Evolutionary conservation across 53 echinoderm and acorn worm species (phyloP), one percentile per base, ranked within the genome.

Genomic region (Echinometra lucunter): DNA sequence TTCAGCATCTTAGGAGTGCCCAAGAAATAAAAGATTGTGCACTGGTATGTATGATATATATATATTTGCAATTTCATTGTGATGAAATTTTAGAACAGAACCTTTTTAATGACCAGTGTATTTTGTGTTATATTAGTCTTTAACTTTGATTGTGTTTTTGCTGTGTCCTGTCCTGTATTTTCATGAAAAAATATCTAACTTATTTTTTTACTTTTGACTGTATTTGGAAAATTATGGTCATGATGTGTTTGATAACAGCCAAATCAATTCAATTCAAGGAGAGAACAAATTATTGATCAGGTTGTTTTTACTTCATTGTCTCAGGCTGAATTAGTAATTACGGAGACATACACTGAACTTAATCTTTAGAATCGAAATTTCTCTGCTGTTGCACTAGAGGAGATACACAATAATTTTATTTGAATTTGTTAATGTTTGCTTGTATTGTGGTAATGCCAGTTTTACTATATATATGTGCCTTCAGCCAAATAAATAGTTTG

Each of bases 1-100:
- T 89, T 66, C 95, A 97, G 97, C 97, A 97, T 85, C 80, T 82
- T 69, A 80, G 95, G 57, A 97, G 97, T 94, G 81, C 92, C n/a
- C 96, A 96, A 90, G 96, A 97, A 80, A 96, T 95, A 3, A 82
- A 75, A 27, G 93, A 57, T 13, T 38, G 72, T 38, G 88, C 95
- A 69, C 92, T 80, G 94, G 97, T 97, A 95, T 74, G 96, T 95
- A 45, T 18, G 17, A 82, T 82, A 25, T 44, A n/a, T 32, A 23
- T 82, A 0, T 63, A 53, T 53, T 9, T 63, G 63, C 21, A 63
- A 63, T 63, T 4, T 63, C 19, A 63, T 63, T 23, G 63, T 2
- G 17, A 58, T 49, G 49, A 9, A 9, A 9, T 49, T 4, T 4
- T 49, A 49, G n/a, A n/a, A n/a, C n/a, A n/a, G n/a, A n/a, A n/a